Evolutionary conservation across 2,113 vertebrate genomes (phyloP), one percentile per base, ranked within the genome.

Genomic region (Callipepla squamata): DNA sequence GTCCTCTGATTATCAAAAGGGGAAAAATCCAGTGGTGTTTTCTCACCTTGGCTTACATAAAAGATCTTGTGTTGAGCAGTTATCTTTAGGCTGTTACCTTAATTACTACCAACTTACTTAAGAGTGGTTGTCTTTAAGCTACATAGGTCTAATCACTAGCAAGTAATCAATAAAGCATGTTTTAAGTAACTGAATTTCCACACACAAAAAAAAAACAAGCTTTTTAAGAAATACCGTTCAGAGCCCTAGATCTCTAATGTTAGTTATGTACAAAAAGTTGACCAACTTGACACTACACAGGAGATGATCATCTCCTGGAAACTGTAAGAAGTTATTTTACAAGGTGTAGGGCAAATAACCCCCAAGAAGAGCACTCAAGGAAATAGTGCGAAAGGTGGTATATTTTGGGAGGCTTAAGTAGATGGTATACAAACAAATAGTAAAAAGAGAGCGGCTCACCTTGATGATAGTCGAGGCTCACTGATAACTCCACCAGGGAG

Each of bases 261-360:
- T 11, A 51, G n/a, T 18, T 8, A 18, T 30, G 6, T 32, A 0
- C 48, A 50, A 86, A 55, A 32, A 4, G 12, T 32, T 65, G 2
- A 47, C 23, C 30, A 67, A 45, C 28, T 66, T 23, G 18, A 50
- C 50, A 19, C 28, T 75, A 57, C 4, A 61, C 13, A 65, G 44
- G 45, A 36, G 25, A 79, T 51, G n/a, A 59, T 7, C 30, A 65
- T 38, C 69, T 57, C 45, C 42, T 51, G 4, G 9, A 85, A 81
- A 48, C 53, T 32, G 28, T 30, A 53, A 53, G 26, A 6, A 53
- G 51, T 40, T 40, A 40, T 40, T 40, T 40, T 40, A 40, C 40
- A 40, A 36, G 36, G 36, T 36, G 36, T 36, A 36, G 36, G 36
- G 36, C 36, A 36, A 36, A 36, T 36, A 36, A 36, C 36, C 36